Base-by-base conservation (phyloP, 2,113 vertebrate genomes). In the Chloroceryle aenea region DNA sequence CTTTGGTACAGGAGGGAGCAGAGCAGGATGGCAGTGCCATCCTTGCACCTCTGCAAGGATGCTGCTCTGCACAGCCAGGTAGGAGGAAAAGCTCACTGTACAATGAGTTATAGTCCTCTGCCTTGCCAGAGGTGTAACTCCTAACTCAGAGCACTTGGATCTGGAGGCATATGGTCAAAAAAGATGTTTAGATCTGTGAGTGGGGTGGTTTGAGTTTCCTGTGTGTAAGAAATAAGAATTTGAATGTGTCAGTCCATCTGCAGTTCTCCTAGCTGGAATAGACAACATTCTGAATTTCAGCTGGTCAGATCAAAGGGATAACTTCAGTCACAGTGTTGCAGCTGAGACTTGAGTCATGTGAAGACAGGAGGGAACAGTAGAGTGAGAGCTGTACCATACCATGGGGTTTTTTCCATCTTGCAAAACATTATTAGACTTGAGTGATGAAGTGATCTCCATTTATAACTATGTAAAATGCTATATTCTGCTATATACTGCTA, bases 91-190 rank as follows among this genome's bases (percentile, higher is more conserved):
- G 32, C 29, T 82, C 82, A 53, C 38, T 25, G 30, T 58, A 55
- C 0, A 0, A 27, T n/a, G 52, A 77, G 12, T 63, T 67, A 72
- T 8, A 30, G 45, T 10, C 14, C 29, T 64, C 1, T 5, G 9
- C 40, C 59, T 47, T 34, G 27, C 34, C 64, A 64, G 10, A 87
- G 20, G 8, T 40, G 30, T 73, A 36, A n/a, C 6, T 78, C 17
- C 61, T 82, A 42, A 27, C n/a, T 27, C 66, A 56, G 20, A n/a
- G 12, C 34, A 7, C 67, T 68, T 43, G 23, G 20, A 45, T 73
- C 72, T 84, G 55, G 61, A 87, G 32, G 30, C 17, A 18, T 48
- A 1, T n/a, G 36, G 45, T 61, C n/a, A 68, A 63, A 89, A 84
- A 88, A 64, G 36, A 29, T 34, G 19, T 36, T 91, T 48, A 80